Evolutionary conservation across 35 echinoderm and acorn worm genomes (phyloP).

Genomic region (Ophioderma brevispina): DNA sequence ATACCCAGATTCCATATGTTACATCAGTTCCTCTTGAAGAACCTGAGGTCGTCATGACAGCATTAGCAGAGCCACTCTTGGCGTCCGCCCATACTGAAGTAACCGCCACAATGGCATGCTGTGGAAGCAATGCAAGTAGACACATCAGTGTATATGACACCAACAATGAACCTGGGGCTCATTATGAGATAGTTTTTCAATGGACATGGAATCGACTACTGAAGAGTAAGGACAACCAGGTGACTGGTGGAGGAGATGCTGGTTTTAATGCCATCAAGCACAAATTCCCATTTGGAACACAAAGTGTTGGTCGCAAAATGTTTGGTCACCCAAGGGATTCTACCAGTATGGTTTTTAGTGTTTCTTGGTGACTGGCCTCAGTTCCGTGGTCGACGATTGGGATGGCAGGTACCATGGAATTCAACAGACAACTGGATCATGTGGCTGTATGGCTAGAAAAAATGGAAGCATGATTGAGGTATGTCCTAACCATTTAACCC

Average conservation of each 20-base stretch:
- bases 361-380: constrained; percentile 65
- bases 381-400: constrained; percentile 71
- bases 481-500: too few species aligned
- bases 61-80: too few species aligned
- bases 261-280: not conserved
- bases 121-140: too few species aligned
- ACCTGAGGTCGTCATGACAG: too few species aligned
- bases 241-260: not conserved
- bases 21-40: too few species aligned
- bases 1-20: not conserved
- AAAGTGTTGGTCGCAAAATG: not conserved
- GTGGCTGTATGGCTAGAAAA: constrained; percentile 86
- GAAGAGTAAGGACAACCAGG: too few species aligned
- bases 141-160: not conserved
- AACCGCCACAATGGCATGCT: too few species aligned
- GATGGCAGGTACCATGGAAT: constrained; percentile 73
- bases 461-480: constrained; percentile 79
- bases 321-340: not conserved
- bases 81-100: too few species aligned
- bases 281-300: not conserved
- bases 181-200: not conserved
- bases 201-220: too few species aligned
- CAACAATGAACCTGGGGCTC: not conserved
- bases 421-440: constrained; percentile 93
- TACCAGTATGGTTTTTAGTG: not conserved